Conservation (phyloP, 2,888 invertebrate genomes). For the Cosmorhoe ocellata region DNA sequence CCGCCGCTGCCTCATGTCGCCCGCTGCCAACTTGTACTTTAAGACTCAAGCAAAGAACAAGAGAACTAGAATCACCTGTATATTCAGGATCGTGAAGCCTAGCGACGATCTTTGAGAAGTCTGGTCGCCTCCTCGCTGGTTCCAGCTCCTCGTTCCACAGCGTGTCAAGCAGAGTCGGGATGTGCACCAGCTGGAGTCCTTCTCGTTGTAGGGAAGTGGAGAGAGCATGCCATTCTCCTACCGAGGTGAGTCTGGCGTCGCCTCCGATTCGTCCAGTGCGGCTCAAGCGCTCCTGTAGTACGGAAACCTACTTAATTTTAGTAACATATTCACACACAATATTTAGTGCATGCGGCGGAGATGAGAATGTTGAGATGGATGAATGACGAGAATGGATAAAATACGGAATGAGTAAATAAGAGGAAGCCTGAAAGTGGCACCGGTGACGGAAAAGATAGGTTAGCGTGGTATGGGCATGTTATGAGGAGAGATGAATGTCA, state of each 20-base stretch:
- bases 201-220: constrained; percentile 78
- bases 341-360: too few species aligned
- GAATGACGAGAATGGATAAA: too few species aligned
- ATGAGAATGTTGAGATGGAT: too few species aligned
- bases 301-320: constrained; percentile 15
- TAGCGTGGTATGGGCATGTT: too few species aligned
- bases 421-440: too few species aligned
- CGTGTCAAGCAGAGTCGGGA: constrained; percentile 88
- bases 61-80: constrained; percentile 83
- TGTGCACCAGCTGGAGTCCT: constrained; percentile 79
- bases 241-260: constrained; percentile 88
- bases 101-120: constrained; percentile 84
- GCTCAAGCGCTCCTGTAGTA: constrained; percentile 54
- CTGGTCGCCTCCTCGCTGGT: constrained; percentile 72
- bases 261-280: constrained; percentile 85
- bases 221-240: constrained; percentile 85
- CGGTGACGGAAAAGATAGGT: too few species aligned
- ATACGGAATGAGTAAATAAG: too few species aligned
- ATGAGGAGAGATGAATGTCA: too few species aligned
- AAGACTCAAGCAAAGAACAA: too few species aligned
- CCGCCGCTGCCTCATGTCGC: too few species aligned
- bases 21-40: too few species aligned
- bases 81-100: constrained; percentile 83
- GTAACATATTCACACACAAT: background rate
- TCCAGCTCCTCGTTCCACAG: constrained; percentile 86